Evolutionary conservation across 2,888 invertebrate genomes (phyloP).

Genomic region (Monoplex corrugatus): DNA sequence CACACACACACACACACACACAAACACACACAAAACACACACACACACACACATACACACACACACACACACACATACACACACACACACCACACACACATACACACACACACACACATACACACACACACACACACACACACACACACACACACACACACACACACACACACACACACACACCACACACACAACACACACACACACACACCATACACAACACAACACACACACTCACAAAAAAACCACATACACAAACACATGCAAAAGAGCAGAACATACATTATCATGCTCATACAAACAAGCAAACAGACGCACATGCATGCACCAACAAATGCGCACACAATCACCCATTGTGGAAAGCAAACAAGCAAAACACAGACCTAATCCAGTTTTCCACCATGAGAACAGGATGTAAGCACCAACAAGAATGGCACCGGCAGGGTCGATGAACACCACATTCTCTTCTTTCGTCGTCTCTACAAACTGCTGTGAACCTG

Average conservation of each 20-base stretch:
- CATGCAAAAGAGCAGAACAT: background rate
- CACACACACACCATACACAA: background rate
- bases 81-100: background rate
- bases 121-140: background rate
- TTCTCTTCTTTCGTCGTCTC: conserved; percentile 56
- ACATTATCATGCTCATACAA: background rate
- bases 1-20: no score
- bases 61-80: no score
- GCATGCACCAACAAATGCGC: background rate
- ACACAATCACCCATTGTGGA: no score
- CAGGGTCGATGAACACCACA: conserved; percentile 82
- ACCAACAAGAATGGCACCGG: conserved; percentile 83
- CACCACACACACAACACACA: background rate
- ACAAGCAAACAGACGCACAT: no score
- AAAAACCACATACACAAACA: background rate
- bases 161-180: background rate
- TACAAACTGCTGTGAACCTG: conserved; percentile 71
- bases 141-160: background rate
- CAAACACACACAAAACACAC: no score
- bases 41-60: no score
- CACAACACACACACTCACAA: background rate
- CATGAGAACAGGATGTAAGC: conserved; percentile 82
- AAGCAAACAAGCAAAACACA: background rate
- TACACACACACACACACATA: background rate
- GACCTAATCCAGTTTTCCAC: conserved; percentile 81